Base-by-base conservation (phyloP, 2,888 invertebrate species). In the Drosophila cracens region DNA sequence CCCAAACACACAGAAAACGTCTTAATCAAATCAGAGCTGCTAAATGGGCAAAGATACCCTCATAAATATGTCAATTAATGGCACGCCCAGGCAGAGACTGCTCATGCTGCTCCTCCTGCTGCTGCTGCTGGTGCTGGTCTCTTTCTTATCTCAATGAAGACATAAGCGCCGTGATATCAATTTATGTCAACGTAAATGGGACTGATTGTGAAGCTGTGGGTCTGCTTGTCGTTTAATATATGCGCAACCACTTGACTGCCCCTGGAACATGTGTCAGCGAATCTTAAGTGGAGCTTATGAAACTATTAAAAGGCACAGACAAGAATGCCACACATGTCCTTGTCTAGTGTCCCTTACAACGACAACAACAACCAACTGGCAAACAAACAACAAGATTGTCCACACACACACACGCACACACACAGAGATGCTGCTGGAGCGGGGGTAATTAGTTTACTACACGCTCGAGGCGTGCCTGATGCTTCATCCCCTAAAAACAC, bases 201-300 rank as follows among this genome's bases (percentile, higher is more conserved):
- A 51, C 76, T 82, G 84, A 57, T 51, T 57, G 66, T 18, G 68
- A 13, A 56, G 53, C 51, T 57, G 71, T 63, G 63, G 54, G 66
- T 72, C 51, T 33, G 34, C 16, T 48, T 27, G 8, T 29, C 27
- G 52, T 64, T 68, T 86, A 90, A 84, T 87, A 65, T 86, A 89
- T 90, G 76, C 90, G 52, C 67, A 89, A 78, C 88, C 89, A 88
- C 85, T 91, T 89, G 90, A 91, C 91, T 90, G 83, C 51, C 64
- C 79, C 18, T 82, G 83, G 88, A 91, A 92, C 93, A 92, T 93
- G 92, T 92, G 93, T 93, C 92, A 92, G 91, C 93, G 92, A 91
- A 92, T 93, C 92, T 92, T 92, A 91, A 91, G 91, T 90, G 92
- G 86, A 92, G 92, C 92, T 92, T 92, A 92, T 90, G 89, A 90